Percentiles rank a stretch among this genome's conserved stretches.
phyloP scores from a whole-genome alignment of 2,797 vertebrate species.

The Neosilurus mollespiculum region DNA sequence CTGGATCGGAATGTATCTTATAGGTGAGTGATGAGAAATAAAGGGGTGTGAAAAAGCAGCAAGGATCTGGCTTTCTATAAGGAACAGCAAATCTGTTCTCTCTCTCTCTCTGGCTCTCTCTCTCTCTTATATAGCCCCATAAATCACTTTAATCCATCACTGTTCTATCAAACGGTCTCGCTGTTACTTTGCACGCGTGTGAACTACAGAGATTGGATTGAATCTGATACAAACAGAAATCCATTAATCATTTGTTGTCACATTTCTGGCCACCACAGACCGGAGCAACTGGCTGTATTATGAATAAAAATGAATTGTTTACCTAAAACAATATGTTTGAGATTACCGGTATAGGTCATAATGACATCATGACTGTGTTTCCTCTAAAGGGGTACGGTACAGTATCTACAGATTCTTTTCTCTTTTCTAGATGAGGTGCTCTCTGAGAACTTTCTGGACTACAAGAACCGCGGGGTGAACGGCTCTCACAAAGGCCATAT shows the following conservation, averaged over 20 bases:
- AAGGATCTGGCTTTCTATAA: background rate
- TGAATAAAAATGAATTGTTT: background rate
- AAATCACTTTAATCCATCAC: conserved; percentile 2
- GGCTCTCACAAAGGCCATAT: conserved; percentile 87
- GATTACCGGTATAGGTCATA: background rate
- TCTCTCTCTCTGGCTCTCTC: background rate
- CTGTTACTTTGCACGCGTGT: background rate
- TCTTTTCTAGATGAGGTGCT: conserved; percentile 79
- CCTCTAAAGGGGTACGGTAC: background rate
- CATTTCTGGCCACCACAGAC: background rate
- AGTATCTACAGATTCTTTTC: background rate
- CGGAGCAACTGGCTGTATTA: background rate
- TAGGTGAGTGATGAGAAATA: conserved; percentile 71
- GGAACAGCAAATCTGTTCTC: background rate
- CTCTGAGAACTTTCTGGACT: conserved; percentile 88
- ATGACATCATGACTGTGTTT: background rate
- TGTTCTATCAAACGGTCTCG: background rate
- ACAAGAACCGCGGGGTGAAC: conserved; percentile 87
- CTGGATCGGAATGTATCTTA: conserved; percentile 90
- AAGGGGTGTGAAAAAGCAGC: background rate
- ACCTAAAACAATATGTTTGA: background rate
- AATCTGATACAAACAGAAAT: background rate
- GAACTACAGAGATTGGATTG: background rate
- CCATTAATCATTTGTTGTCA: conserved; percentile 7
- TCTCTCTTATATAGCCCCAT: background rate